Evolutionary conservation across 1,140 invertebrate species (phyloP).

Genomic region (Apis laboriosa): DNA sequence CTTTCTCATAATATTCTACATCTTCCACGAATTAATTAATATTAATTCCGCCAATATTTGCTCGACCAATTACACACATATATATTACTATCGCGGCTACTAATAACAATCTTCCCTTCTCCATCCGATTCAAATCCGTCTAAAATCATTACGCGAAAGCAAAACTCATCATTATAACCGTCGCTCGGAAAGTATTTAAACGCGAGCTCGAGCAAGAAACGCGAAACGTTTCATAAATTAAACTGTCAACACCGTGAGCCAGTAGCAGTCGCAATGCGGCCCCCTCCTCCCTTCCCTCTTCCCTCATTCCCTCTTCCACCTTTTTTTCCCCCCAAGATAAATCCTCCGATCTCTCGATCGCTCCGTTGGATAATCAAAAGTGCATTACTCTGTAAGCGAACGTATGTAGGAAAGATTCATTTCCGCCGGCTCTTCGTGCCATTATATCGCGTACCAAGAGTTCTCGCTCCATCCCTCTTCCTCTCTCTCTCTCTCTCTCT

Average conservation of each 20-base stretch:
- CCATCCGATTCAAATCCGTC: too few relatives aligned
- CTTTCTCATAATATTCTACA: too few relatives aligned
- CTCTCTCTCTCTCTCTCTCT: too few relatives aligned
- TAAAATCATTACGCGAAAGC: too few relatives aligned
- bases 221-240: background rate
- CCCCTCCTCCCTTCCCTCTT: background rate
- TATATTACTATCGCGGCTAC: too few relatives aligned
- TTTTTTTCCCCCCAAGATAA: background rate
- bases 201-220: too few relatives aligned
- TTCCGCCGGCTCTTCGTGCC: slow-evolving; percentile 39
- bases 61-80: too few relatives aligned
- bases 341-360: slow-evolving; percentile 8
- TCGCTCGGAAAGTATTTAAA: too few relatives aligned
- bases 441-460: slow-evolving; percentile 37
- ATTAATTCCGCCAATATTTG: too few relatives aligned
- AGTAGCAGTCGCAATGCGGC: background rate
- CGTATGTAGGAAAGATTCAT: slow-evolving; percentile 44
- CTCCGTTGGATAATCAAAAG: slow-evolving; percentile 40
- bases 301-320: background rate
- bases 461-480: background rate
- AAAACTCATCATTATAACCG: too few relatives aligned
- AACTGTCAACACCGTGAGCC: background rate
- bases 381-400: slow-evolving; percentile 45
- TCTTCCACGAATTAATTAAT: too few relatives aligned
- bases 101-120: too few relatives aligned